Percentiles rank a stretch among this genome's conserved stretches.
These are phyloP conservation scores for Minunthozetes semirufus DNA, from an alignment of 2,888 invertebrate species.

Conservation along the genomic window DNA sequence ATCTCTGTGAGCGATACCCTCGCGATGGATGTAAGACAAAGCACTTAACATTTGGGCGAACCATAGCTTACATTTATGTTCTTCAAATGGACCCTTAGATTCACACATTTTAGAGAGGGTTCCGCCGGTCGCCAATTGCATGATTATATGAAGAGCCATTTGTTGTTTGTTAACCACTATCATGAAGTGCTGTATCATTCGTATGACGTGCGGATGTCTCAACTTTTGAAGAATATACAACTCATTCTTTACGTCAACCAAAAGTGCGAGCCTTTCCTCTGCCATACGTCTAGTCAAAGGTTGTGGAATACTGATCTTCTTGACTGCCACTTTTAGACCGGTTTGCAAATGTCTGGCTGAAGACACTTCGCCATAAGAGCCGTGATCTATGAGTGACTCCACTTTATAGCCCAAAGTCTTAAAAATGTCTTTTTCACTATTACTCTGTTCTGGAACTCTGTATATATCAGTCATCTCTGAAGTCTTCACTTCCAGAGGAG, in stretches of 20 bases:
- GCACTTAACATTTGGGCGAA: slow-evolving; percentile 31
- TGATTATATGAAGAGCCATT: neutral
- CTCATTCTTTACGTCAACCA: neutral
- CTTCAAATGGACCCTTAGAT: neutral
- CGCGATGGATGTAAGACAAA: slow-evolving; percentile 16
- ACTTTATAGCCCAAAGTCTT: too few species aligned
- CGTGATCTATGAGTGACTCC: too few species aligned
- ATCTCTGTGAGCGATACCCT: slow-evolving; percentile 35
- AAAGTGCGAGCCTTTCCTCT: neutral
- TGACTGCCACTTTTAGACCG: too few species aligned
- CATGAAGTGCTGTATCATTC: neutral
- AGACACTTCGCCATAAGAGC: too few species aligned
- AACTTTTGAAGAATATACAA: neutral
- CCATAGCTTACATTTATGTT: neutral
- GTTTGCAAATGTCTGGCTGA: neutral
- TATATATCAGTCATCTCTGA: too few species aligned
- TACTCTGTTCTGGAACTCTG: too few species aligned
- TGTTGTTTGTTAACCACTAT: neutral
- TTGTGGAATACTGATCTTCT: neutral
- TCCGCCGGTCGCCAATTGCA: slow-evolving; percentile 17
- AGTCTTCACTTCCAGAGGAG: too few species aligned
- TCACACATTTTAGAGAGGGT: slow-evolving; percentile 47
- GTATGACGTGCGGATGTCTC: neutral
- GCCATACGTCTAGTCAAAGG: neutral
- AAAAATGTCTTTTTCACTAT: too few species aligned